phyloP scores from a whole-genome alignment of 2,113 vertebrate genomes.

The Anhinga anhinga region DNA sequence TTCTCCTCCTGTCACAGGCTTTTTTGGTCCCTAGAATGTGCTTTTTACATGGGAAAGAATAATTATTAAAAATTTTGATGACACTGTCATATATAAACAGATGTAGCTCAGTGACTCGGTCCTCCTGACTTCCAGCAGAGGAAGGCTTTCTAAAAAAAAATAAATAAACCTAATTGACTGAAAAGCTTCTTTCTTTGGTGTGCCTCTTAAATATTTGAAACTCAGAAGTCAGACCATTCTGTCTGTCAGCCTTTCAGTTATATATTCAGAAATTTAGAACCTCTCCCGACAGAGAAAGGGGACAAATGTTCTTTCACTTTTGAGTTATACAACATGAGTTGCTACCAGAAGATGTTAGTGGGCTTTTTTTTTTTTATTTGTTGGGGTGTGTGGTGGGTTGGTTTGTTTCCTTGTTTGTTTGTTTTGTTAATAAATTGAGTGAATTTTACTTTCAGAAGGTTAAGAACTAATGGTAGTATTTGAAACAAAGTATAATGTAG shows the following conservation, averaged over 20 bases:
- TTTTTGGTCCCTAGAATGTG: background rate
- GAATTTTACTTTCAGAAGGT: background rate
- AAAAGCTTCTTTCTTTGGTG: background rate
- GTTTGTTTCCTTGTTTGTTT: background rate
- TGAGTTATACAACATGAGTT: fast-evolving
- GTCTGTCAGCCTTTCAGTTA: background rate
- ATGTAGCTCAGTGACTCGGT: background rate
- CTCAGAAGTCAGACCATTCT: background rate
- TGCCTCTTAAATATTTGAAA: background rate
- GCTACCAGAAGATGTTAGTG: background rate
- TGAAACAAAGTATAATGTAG: background rate
- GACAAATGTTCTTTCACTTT: background rate
- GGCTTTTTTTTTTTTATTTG: background rate
- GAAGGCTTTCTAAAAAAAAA: background rate
- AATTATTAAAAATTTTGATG: background rate
- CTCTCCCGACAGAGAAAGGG: background rate
- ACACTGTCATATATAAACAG: background rate
- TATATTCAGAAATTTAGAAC: background rate
- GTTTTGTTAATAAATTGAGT: background rate
- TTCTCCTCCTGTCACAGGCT: background rate
- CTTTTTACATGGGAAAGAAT: background rate
- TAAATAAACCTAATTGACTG: background rate
- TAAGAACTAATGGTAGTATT: background rate
- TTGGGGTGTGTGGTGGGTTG: background rate
- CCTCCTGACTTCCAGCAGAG: background rate